Conservation (phyloP, 2,797 vertebrate species). For the Gymnoscopelus braueri region DNA sequence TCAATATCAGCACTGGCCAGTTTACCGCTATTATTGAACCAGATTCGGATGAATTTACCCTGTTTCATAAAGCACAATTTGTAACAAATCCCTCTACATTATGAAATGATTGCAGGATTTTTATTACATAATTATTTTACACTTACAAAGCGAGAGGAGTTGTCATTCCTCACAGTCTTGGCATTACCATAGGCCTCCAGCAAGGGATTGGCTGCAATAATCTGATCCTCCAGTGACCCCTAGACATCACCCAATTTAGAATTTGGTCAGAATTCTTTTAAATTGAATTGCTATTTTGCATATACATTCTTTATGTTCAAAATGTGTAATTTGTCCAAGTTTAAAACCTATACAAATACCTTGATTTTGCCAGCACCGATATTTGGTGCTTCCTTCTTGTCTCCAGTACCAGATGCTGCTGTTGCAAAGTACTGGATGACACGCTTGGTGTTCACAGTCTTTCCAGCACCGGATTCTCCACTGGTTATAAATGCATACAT, state of each 20-base stretch:
- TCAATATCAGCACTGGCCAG: slow-evolving; percentile 56
- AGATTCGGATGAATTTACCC: slow-evolving; percentile 94
- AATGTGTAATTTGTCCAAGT: too few species aligned
- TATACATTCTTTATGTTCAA: too few species aligned
- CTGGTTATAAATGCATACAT: slow-evolving; percentile 55
- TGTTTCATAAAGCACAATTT: slow-evolving; percentile 38
- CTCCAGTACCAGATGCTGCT: slow-evolving; percentile 82
- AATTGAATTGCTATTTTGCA: too few species aligned
- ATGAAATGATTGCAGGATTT: too few species aligned
- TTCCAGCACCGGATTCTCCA: slow-evolving; percentile 91
- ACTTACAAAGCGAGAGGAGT: slow-evolving; percentile 90
- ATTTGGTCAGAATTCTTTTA: too few species aligned
- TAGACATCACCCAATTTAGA: slow-evolving; percentile 33
- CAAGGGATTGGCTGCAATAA: slow-evolving; percentile 86
- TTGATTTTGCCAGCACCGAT: slow-evolving; percentile 80
- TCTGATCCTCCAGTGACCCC: slow-evolving; percentile 89
- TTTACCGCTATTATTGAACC: slow-evolving; percentile 75
- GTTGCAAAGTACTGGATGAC: slow-evolving; percentile 95
- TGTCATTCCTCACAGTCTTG: slow-evolving; percentile 94
- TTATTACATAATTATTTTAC: neutral
- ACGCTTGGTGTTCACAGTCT: slow-evolving; percentile 92
- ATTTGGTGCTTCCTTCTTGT: slow-evolving; percentile 50
- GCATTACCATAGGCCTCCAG: slow-evolving; percentile 92
- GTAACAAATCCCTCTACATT: neutral
- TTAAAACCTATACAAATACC: slow-evolving; percentile 47